Percentiles rank a stretch among this genome's conserved stretches.
phyloP scores from a whole-genome alignment of 1,140 invertebrate species.

The Drosophila tristis region DNA sequence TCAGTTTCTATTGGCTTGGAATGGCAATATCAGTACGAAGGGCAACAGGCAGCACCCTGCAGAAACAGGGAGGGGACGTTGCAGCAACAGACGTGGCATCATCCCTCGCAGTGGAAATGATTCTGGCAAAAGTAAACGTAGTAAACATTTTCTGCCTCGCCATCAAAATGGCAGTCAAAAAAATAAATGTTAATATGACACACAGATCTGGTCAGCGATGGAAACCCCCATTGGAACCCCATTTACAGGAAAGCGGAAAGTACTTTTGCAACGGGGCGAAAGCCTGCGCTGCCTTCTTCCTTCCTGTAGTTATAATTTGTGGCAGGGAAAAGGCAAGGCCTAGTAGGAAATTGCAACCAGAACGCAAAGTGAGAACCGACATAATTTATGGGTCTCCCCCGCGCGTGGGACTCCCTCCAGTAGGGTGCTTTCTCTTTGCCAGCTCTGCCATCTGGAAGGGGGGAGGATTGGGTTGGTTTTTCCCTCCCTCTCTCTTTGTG shows the following conservation, averaged over 20 bases:
- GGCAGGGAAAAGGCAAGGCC: conserved; percentile 20
- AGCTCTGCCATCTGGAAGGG: not conserved
- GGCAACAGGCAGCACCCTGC: too few relatives aligned
- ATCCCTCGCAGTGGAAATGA: too few relatives aligned
- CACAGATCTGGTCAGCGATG: conserved; percentile 33
- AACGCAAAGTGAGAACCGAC: conserved; percentile 22
- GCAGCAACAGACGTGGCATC: too few relatives aligned
- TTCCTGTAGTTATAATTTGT: conserved; percentile 63
- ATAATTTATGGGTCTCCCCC: conserved; percentile 59
- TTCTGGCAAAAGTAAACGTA: too few relatives aligned
- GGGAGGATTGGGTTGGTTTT: too few relatives aligned
- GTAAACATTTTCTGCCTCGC: conserved; percentile 69
- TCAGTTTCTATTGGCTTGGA: too few relatives aligned
- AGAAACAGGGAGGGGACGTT: too few relatives aligned
- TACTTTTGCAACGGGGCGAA: not conserved
- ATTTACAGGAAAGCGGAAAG: not conserved
- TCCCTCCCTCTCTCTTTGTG: conserved; percentile 1
- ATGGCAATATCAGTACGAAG: too few relatives aligned
- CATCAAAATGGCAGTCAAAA: conserved; percentile 72
- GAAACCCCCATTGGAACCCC: not conserved
- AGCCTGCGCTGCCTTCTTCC: not conserved
- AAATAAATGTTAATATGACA: conserved; percentile 78
- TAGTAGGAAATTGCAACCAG: conserved; percentile 58
- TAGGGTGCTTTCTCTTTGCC: not conserved
- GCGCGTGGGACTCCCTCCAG: not conserved